Base-by-base conservation (phyloP, 1,140 invertebrate species). In the Cecropterus lyciades region DNA sequence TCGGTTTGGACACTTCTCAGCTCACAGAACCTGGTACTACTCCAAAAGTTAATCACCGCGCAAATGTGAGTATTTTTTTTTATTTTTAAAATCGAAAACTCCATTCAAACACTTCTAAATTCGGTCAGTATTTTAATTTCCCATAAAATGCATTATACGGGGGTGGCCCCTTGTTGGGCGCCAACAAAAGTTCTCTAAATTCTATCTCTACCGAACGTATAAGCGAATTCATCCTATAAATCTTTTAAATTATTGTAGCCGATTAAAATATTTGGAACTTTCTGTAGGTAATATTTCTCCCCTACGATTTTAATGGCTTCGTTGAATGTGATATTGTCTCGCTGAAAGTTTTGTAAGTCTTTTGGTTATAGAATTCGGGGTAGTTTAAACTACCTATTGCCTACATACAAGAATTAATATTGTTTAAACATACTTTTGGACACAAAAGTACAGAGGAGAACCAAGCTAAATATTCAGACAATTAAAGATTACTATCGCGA, bases 1-100 rank as follows among this genome's bases (percentile, higher is more conserved):
- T 85, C 10, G 77, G 75, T 8, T 67, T 86, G 11, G 81, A 85
- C 42, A 53, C 82, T 0, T 53, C 73, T 1, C 75, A 69, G 10
- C 43, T 79, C 5, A 33, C 70, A 0, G 76, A 85, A 51, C 76
- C 82, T 0, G 76, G 75, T 0, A 67, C 75, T 13, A 67, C 81
- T 0, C 75, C 79, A 1, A 66, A 60, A 6, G 53, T 33, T n/a
- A 55, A 70, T 30, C 71, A 69, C 17, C 65, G 59, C 11, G 40
- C 55, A 16, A 78, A 76, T 51, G 87, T 87, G 51, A 85, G 87
- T 87, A 69, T 43, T 8, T 1, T 3, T 15, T 7, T 14, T 14
- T 46, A 7, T 0, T 27, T 24, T 4, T 20, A 24, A 24, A 24
- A 24, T 24, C n/a, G n/a, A n/a, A n/a, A n/a, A n/a, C n/a, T n/a